phyloP scores from a whole-genome alignment of 2,113 vertebrate species.

The human (Homo sapiens) region GRCh38 chr12:92645001-92645500 shows the following conservation, averaged over 20 bases:
- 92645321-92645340: neutral
- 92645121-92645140: neutral
- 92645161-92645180: neutral
- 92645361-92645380: neutral
- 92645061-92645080: neutral
- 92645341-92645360: neutral
- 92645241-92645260: neutral
- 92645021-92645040: neutral
- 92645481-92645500: neutral
- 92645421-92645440: neutral
- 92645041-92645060: neutral
- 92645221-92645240: neutral
- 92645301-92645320: neutral
- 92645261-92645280: neutral
- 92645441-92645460: neutral
- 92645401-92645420: neutral
- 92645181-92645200: neutral
- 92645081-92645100: neutral
- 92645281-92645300: neutral
- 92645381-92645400: neutral
- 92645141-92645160: neutral
- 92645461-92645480: neutral
- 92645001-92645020: neutral
- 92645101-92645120: neutral
- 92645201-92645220: neutral